phyloP scores from a whole-genome alignment of 2,797 vertebrate species.

The Melanotaenia pygmaea region DNA sequence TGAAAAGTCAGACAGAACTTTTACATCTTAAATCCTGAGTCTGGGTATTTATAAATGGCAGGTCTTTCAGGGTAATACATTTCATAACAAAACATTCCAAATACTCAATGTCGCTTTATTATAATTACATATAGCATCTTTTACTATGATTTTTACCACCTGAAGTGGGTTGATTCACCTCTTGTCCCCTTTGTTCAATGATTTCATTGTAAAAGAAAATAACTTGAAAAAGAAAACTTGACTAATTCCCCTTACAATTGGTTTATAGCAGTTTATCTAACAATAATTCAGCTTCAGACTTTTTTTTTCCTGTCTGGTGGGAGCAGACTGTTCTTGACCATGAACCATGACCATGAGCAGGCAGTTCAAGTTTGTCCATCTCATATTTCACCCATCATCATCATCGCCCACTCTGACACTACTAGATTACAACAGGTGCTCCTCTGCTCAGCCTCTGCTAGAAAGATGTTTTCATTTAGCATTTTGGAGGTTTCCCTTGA shows the following conservation, averaged over 20 bases:
- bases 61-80: not conserved
- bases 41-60: not conserved
- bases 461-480: constrained; percentile 11
- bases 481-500: not conserved
- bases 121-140: not conserved
- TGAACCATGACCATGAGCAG: constrained; percentile 27
- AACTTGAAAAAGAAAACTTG: not conserved
- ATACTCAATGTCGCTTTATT: not conserved
- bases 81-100: not conserved
- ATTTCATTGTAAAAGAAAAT: not conserved
- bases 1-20: not conserved
- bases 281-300: not conserved
- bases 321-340: constrained; percentile 13
- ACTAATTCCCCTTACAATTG: not conserved
- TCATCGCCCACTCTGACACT: constrained; percentile 26
- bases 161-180: not conserved
- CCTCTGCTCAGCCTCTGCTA: constrained; percentile 7
- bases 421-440: constrained; percentile 68
- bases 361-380: constrained; percentile 24
- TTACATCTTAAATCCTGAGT: not conserved
- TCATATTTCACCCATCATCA: constrained; percentile 62
- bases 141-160: not conserved
- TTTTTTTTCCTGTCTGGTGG: not conserved
- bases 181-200: not conserved
- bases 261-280: not conserved